These are phyloP conservation scores for Aspiorhynchus laticeps DNA, from an alignment of 2,113 vertebrate genomes.

Conservation along the genomic window DNA sequence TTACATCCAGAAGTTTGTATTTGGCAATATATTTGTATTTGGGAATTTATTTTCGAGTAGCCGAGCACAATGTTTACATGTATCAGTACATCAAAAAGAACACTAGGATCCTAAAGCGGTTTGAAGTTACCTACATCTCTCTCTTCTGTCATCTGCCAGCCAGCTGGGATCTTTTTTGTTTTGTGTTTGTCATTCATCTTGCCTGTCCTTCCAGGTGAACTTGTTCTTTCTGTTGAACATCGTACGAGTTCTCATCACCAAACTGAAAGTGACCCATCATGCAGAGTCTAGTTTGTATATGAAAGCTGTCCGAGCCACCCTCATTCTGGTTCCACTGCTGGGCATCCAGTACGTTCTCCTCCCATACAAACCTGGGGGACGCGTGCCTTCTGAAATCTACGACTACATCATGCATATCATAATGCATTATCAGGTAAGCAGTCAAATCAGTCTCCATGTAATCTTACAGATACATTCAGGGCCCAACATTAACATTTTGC, in stretches of 20 bases:
- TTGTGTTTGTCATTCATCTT: neutral
- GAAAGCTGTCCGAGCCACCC: constrained; percentile 95
- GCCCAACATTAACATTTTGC: neutral
- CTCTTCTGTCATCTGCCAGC: neutral
- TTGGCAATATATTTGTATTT: too few relatives aligned
- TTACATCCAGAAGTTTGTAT: constrained; percentile 2
- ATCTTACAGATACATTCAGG: neutral
- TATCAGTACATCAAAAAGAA: constrained; percentile 5
- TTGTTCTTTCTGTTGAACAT: constrained; percentile 97
- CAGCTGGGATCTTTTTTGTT: neutral
- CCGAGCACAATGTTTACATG: neutral
- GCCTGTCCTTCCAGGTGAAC: constrained; percentile 82
- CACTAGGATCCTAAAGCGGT: neutral
- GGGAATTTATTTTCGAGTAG: neutral
- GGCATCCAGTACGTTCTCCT: constrained; percentile 94
- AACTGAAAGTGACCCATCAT: constrained; percentile 95
- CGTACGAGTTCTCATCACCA: constrained; percentile 96
- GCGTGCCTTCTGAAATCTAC: constrained; percentile 88
- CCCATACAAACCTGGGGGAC: constrained; percentile 88
- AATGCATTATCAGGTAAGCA: constrained; percentile 88
- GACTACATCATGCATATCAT: constrained; percentile 96
- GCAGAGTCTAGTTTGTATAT: constrained; percentile 97
- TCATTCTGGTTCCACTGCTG: constrained; percentile 92
- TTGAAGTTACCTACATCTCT: neutral
- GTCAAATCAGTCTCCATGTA: constrained; percentile 35